These are phyloP conservation scores for Bradypodion ventrale DNA, from an alignment of 2,797 vertebrate species.

Conservation along the genomic window DNA sequence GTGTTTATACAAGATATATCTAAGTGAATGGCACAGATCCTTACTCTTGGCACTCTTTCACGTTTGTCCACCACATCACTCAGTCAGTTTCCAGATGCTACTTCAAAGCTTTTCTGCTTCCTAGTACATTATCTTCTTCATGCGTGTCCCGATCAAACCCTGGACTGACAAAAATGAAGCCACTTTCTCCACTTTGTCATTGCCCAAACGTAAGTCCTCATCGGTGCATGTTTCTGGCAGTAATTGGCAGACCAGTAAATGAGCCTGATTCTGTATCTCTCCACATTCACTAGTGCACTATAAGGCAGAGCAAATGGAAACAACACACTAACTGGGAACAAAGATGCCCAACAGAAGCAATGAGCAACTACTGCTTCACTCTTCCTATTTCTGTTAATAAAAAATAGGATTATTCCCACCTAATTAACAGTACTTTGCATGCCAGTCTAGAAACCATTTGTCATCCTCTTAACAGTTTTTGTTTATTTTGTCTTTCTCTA, in stretches of 20 bases:
- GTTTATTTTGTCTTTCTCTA: background rate
- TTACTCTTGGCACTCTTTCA: background rate
- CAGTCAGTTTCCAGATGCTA: rapidly evolving
- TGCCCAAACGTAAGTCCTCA: too few relatives aligned
- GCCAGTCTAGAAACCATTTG: rapidly evolving
- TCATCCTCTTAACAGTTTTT: background rate
- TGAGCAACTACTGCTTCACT: background rate
- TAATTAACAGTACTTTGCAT: background rate
- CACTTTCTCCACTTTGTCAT: too few relatives aligned
- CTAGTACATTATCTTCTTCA: too few relatives aligned
- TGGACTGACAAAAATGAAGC: too few relatives aligned
- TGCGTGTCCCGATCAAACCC: too few relatives aligned
- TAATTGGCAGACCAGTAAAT: too few relatives aligned
- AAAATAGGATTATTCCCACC: background rate
- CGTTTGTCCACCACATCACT: background rate
- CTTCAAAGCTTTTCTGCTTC: background rate
- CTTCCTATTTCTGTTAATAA: background rate
- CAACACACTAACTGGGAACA: rapidly evolving
- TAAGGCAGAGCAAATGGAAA: background rate
- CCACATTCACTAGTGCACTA: rapidly evolving
- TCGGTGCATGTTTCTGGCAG: too few relatives aligned
- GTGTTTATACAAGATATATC: slow-evolving; percentile 11
- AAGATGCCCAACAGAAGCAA: background rate
- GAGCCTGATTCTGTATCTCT: too few relatives aligned
- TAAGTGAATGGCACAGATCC: background rate